Evolutionary conservation across 2,797 vertebrate genomes (phyloP), one percentile per base, ranked within the genome.

Genomic region (Spheniscus humboldti): DNA sequence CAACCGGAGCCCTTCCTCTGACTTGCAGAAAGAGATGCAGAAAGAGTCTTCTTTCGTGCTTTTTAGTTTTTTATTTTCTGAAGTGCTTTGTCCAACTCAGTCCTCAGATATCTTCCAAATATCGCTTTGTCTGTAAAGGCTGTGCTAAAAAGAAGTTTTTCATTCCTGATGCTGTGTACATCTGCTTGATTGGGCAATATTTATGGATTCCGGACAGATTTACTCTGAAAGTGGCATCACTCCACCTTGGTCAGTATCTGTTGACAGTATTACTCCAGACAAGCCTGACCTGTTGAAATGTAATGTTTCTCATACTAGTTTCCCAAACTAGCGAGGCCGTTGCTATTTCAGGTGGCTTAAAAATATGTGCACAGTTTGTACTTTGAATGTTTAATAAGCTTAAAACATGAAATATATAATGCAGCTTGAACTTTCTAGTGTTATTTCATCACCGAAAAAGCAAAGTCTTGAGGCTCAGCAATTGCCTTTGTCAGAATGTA

Each of bases 271-370:
- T 67, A 39, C 33, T 83, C 53, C 45, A 69, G 73, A 79, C 45
- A 78, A 66, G 45, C 56, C 86, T 94, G 95, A 93, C 93, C 67
- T 90, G 73, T 71, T 73, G 72, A 94, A 96, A 96, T 48, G 81
- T 57, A 69, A 85, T 67, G 92, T 82, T 88, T 84, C 72, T 94
- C 92, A 90, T 76, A 25, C 48, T 79, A 53, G 75, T 92, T 97
- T 95, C 92, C 78, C 92, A 94, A 95, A 92, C 64, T 43, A 79
- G 79, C 2, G 28, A 75, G 77, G 78, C 80, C 69, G 56, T 88
- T 97, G 96, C 97, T 98, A 59, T 97, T 98, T 97, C 97, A 97
- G 97, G 98, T 96, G 94, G 96, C 97, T 94, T 80, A 92, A 94
- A 95, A 96, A 92, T 96, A 97, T 97, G 90, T 97, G 92, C 91